phyloP scores from a whole-genome alignment of 2,113 vertebrate species.

The Campylomormyrus tamandua region DNA sequence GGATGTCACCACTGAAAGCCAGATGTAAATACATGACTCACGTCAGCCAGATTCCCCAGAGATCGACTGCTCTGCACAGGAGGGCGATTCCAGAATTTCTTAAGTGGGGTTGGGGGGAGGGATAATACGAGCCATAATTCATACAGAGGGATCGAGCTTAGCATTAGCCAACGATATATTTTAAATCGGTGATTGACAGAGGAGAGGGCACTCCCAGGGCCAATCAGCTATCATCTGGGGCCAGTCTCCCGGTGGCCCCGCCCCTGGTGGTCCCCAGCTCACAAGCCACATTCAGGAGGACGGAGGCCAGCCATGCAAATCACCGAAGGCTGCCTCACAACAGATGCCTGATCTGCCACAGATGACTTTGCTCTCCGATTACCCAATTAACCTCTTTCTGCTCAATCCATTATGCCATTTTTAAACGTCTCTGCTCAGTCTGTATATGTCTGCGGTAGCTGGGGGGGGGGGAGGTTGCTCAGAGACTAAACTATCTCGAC shows the following conservation, averaged over 20 bases:
- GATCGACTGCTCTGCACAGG: background rate
- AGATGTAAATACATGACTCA: conserved; percentile 16
- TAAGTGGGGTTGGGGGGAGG: background rate
- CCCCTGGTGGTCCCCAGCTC: background rate
- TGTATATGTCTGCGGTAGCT: conserved; percentile 24
- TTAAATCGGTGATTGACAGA: background rate
- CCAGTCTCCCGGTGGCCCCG: background rate
- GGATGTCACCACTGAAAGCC: conserved; percentile 27
- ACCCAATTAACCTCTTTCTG: background rate
- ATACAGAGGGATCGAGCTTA: background rate
- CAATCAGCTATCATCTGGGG: background rate
- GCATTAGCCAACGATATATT: background rate
- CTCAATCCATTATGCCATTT: background rate
- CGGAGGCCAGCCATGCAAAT: background rate
- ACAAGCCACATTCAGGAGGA: background rate
- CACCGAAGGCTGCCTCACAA: background rate
- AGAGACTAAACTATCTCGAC: conserved; percentile 6
- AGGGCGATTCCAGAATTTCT: background rate
- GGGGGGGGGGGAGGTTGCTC: background rate
- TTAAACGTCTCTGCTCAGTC: background rate
- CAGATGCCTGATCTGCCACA: background rate
- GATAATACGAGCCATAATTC: background rate
- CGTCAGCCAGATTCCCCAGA: background rate
- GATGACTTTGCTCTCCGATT: background rate
- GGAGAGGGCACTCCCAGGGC: background rate